phyloP scores from a whole-genome alignment of 2,888 invertebrate genomes.

The Helleia helle region DNA sequence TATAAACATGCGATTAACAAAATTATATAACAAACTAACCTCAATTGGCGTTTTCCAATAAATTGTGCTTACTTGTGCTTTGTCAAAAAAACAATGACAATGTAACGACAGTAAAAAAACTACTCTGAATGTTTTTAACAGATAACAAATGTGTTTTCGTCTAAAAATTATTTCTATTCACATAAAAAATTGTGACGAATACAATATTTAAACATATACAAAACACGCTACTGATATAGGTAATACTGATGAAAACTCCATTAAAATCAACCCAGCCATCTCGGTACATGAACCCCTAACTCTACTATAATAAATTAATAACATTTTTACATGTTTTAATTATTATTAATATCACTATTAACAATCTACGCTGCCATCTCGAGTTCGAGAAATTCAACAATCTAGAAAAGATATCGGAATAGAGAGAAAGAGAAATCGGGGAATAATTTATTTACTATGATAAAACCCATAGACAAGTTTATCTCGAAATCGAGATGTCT shows the following conservation, averaged over 20 bases:
- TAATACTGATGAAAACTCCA: constrained; percentile 7
- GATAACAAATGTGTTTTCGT: constrained; percentile 13
- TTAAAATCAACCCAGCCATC: constrained; percentile 31
- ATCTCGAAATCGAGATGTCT: constrained; percentile 47
- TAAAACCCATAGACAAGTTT: neutral
- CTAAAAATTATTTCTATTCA: constrained; percentile 12
- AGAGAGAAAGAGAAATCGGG: constrained; percentile 1
- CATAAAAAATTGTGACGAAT: neutral
- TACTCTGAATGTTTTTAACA: constrained; percentile 25
- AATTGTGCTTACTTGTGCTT: neutral
- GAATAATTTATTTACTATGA: neutral
- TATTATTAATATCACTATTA: constrained; percentile 70
- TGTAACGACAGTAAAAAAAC: constrained; percentile 11
- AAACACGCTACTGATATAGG: constrained; percentile 1
- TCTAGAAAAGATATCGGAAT: neutral
- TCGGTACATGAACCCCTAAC: constrained; percentile 61
- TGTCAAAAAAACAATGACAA: constrained; percentile 6
- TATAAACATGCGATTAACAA: too few species aligned
- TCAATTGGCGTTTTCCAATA: too few species aligned
- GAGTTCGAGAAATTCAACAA: constrained; percentile 33
- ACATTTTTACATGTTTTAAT: constrained; percentile 63
- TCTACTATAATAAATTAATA: constrained; percentile 62
- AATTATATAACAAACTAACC: too few species aligned
- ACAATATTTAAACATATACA: constrained; percentile 6
- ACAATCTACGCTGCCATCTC: constrained; percentile 65